Evolutionary conservation across 2,113 vertebrate species (phyloP).

Genomic region (Scomber colias): DNA sequence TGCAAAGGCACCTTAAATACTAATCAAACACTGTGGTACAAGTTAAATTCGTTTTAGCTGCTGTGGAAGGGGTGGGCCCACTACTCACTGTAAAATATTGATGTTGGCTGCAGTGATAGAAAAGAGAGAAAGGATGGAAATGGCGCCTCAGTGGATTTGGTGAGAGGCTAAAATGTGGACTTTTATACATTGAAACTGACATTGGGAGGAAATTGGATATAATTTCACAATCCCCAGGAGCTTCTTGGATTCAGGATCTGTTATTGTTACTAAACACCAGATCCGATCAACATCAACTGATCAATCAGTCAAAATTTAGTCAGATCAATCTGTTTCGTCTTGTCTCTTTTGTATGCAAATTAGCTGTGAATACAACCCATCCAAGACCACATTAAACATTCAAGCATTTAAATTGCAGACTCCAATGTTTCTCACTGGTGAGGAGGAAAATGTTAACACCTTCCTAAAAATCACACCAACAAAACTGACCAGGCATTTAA

Average conservation of each 20-base stretch:
- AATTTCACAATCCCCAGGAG: background rate
- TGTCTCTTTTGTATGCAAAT: slow-evolving; percentile 10
- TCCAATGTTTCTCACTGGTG: background rate
- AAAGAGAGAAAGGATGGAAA: slow-evolving; percentile 20
- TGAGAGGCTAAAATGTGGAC: background rate
- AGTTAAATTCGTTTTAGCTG: slow-evolving; percentile 38
- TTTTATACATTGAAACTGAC: background rate
- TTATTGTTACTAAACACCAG: background rate
- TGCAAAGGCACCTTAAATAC: slow-evolving; percentile 42
- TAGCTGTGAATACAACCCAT: background rate
- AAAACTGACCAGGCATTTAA: background rate
- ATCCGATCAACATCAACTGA: slow-evolving; percentile 2
- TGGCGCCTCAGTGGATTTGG: slow-evolving; percentile 3
- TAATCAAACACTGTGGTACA: slow-evolving; percentile 41
- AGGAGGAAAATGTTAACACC: background rate
- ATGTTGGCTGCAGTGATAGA: slow-evolving; percentile 25
- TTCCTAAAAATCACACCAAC: background rate
- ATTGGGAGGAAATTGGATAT: slow-evolving; percentile 4
- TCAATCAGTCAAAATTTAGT: background rate
- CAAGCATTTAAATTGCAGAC: background rate
- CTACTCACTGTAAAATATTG: slow-evolving; percentile 59
- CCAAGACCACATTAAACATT: background rate
- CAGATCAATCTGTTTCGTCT: background rate
- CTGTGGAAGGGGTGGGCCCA: slow-evolving; percentile 41
- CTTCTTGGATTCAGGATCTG: slow-evolving; percentile 11